These are phyloP conservation scores for Apogon talboti DNA, from an alignment of 2,797 vertebrate genomes.

Conservation along the genomic window DNA sequence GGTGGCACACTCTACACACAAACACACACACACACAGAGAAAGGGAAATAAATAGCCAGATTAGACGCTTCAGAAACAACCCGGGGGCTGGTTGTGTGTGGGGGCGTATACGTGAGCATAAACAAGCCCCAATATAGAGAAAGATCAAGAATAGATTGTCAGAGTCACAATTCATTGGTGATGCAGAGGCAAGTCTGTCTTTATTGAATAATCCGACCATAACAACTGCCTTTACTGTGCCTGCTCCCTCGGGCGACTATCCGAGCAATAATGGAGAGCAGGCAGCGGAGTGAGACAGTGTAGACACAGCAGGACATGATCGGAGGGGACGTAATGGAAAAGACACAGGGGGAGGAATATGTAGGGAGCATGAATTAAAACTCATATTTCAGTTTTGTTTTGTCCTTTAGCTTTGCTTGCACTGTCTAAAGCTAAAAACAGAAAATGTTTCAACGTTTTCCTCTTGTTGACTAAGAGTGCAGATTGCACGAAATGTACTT, in stretches of 20 bases:
- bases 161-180: constrained; percentile 64
- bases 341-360: constrained; percentile 39
- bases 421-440: too few species aligned
- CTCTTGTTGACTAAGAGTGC: too few species aligned
- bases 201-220: constrained; percentile 64
- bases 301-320: constrained; percentile 30
- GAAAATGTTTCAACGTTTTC: too few species aligned
- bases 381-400: neutral
- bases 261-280: constrained; percentile 56
- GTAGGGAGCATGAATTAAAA: constrained; percentile 37
- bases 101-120: constrained; percentile 34
- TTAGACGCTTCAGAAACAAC: constrained; percentile 61
- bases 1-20: constrained; percentile 33
- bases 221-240: constrained; percentile 55
- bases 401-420: too few species aligned
- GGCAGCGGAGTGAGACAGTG: constrained; percentile 36
- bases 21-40: constrained; percentile 22
- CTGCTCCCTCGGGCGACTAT: constrained; percentile 57
- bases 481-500: too few species aligned
- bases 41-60: constrained; percentile 61
- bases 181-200: constrained; percentile 54
- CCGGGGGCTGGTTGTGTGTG: constrained; percentile 40
- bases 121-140: constrained; percentile 53
- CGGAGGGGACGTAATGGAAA: constrained; percentile 45
- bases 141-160: constrained; percentile 67